Conservation (phyloP, 2,113 vertebrate genomes). For the Axis porcinus region DNA sequence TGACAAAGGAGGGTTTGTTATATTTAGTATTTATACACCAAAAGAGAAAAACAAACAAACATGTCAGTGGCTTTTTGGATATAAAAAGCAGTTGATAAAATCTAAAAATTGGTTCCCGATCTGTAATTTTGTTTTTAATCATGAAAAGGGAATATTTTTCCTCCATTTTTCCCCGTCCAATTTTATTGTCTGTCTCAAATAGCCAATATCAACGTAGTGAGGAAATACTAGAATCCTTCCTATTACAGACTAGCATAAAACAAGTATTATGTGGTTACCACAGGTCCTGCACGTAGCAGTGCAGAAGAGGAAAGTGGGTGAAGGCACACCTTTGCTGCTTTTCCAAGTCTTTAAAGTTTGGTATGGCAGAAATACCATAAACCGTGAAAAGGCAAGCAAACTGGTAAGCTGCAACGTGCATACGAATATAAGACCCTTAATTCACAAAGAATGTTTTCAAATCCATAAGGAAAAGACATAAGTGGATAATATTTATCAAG, state of each 20-base stretch:
- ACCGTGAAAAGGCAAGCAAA: not conserved
- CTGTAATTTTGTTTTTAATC: not conserved
- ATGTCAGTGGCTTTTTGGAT: not conserved
- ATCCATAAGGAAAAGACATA: not conserved
- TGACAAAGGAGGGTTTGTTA: not conserved
- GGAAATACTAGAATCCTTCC: not conserved
- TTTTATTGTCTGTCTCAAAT: not conserved
- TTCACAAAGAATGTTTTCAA: not conserved
- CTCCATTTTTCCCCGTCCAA: not conserved
- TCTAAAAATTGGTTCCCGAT: not conserved
- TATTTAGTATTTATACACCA: not conserved
- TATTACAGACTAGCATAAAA: not conserved
- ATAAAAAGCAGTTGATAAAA: not conserved
- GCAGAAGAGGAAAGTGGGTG: not conserved
- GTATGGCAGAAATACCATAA: not conserved
- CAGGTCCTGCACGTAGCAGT: not conserved
- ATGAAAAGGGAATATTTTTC: not conserved
- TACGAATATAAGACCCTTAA: not conserved
- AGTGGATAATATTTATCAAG: not conserved
- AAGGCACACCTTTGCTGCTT: not conserved
- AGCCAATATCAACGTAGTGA: not conserved
- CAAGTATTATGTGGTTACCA: not conserved
- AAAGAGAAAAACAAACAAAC: not conserved
- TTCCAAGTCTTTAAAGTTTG: not conserved
- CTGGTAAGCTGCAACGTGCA: not conserved